phyloP scores from a whole-genome alignment of 1,140 invertebrate species.

The Drosophila melanogaster region Release_6_plus_ISO1_MT NC_004354.4:12010001-12010500 shows the following conservation, averaged over 20 bases:
- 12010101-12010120: constrained; percentile 93
- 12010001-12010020: background rate
- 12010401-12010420: constrained; percentile 91
- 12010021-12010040: background rate
- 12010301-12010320: constrained; percentile 93
- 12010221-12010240: constrained; percentile 88
- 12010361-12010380: constrained; percentile 94
- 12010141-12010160: constrained; percentile 87
- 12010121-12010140: constrained; percentile 92
- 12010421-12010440: constrained; percentile 90
- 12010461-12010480: constrained; percentile 93
- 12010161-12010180: constrained; percentile 90
- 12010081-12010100: constrained; percentile 74
- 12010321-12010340: constrained; percentile 89
- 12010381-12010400: constrained; percentile 96
- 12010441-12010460: constrained; percentile 96
- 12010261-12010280: constrained; percentile 91
- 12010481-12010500: constrained; percentile 90
- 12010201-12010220: constrained; percentile 88
- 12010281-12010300: constrained; percentile 97
- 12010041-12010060: constrained; percentile 1
- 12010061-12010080: background rate
- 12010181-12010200: constrained; percentile 87
- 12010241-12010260: constrained; percentile 88
- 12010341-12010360: constrained; percentile 89